A percentile compares a stretch with the other conserved stretches of the same genome.
These are phyloP conservation scores for Heliconius erato DNA, from an alignment of 2,888 invertebrate genomes.

Conservation along the genomic window DNA sequence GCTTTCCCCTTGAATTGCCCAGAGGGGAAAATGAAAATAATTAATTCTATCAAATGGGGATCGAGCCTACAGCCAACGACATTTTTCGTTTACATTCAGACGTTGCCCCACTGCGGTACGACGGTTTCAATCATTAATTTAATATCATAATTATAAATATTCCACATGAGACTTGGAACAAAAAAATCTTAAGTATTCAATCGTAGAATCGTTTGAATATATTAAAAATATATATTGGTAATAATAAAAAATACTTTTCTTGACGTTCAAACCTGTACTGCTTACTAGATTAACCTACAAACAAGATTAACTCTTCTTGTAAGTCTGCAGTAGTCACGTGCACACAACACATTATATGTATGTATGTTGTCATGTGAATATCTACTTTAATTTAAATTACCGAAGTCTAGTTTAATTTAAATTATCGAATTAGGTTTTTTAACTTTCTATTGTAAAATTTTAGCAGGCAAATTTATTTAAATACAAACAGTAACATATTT, in stretches of 20 bases:
- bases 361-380: too few relatives aligned
- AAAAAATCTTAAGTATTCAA: too few relatives aligned
- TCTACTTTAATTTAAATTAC: neutral
- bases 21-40: neutral
- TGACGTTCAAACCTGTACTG: slow-evolving; percentile 3
- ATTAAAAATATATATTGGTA: neutral
- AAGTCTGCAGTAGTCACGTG: slow-evolving; percentile 25
- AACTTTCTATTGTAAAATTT: too few relatives aligned
- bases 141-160: neutral
- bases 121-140: neutral
- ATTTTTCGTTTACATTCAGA: neutral
- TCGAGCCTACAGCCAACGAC: neutral
- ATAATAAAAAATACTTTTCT: neutral
- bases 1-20: neutral
- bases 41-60: neutral
- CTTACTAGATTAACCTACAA: slow-evolving; percentile 24
- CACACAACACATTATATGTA: neutral
- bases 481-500: too few relatives aligned
- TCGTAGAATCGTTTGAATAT: too few relatives aligned
- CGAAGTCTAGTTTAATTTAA: neutral
- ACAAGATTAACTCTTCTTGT: slow-evolving; percentile 30
- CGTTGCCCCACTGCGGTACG: neutral
- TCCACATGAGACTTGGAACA: too few relatives aligned
- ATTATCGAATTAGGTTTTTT: too few relatives aligned
- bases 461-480: too few relatives aligned